Evolutionary conservation across 2,888 invertebrate genomes (phyloP).

Genomic region (Hyppa rectilinea): DNA sequence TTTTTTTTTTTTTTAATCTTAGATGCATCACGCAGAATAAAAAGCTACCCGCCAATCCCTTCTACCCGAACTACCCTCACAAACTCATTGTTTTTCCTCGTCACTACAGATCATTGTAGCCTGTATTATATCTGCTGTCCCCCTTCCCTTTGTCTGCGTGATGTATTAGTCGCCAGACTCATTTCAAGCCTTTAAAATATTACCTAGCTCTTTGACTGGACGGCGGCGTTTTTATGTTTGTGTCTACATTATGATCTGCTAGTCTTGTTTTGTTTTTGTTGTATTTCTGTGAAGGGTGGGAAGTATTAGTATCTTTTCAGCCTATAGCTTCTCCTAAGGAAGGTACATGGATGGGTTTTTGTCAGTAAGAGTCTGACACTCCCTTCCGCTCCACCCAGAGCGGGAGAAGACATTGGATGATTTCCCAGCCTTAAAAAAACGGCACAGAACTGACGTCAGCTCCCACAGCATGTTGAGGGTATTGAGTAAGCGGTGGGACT

Average conservation of each 20-base stretch:
- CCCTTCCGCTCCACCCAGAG: too few relatives aligned
- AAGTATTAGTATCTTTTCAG: too few relatives aligned
- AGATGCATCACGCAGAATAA: not conserved
- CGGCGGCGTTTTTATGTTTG: constrained; percentile 26
- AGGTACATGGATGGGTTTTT: too few relatives aligned
- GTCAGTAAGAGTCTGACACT: too few relatives aligned
- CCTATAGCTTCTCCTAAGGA: too few relatives aligned
- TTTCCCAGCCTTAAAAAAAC: too few relatives aligned
- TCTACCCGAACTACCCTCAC: not conserved
- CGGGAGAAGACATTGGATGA: too few relatives aligned
- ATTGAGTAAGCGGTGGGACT: too few relatives aligned
- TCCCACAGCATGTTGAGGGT: too few relatives aligned
- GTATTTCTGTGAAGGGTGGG: too few relatives aligned
- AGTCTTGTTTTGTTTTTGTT: not conserved
- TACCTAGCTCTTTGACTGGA: constrained; percentile 53
- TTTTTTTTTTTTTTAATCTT: too few relatives aligned
- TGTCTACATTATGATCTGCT: not conserved
- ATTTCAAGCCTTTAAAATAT: constrained; percentile 66
- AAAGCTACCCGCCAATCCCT: constrained; percentile 17
- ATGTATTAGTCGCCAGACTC: constrained; percentile 70
- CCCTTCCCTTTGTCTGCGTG: constrained; percentile 62
- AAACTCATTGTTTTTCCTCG: constrained; percentile 46
- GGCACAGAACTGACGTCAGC: too few relatives aligned
- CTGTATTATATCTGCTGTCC: constrained; percentile 48
- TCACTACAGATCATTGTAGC: constrained; percentile 45